phyloP scores from a whole-genome alignment of 2,888 invertebrate genomes.

The Tortrix viridana region DNA sequence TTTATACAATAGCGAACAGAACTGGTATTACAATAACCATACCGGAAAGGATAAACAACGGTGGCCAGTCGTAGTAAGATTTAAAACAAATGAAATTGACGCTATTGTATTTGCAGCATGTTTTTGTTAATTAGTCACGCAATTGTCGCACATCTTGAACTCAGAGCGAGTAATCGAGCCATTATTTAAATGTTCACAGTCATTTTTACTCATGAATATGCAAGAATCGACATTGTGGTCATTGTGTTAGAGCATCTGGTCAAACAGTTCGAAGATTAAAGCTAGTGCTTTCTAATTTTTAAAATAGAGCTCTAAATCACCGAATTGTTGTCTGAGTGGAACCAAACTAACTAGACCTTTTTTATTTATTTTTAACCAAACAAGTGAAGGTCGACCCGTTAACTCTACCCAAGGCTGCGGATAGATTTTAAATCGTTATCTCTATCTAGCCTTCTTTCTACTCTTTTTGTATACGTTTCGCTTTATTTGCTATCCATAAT shows the following conservation, averaged over 20 bases:
- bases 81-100: conserved; percentile 50
- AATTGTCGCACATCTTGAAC: conserved; percentile 40
- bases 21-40: conserved; percentile 23
- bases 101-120: conserved; percentile 49
- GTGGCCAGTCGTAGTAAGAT: conserved; percentile 37
- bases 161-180: conserved; percentile 22
- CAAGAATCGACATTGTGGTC: conserved; percentile 5
- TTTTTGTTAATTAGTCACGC: conserved; percentile 50
- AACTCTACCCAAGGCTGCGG: too few relatives aligned
- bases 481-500: too few relatives aligned
- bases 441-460: too few relatives aligned
- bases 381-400: too few relatives aligned
- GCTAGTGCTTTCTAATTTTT: too few relatives aligned
- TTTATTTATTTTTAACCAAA: too few relatives aligned
- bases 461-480: too few relatives aligned
- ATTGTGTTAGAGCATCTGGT: not conserved
- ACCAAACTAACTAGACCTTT: too few relatives aligned
- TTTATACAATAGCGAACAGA: conserved; percentile 6
- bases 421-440: too few relatives aligned
- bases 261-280: too few relatives aligned
- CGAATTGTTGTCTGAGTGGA: too few relatives aligned
- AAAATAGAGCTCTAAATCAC: too few relatives aligned
- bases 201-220: conserved; percentile 25
- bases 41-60: conserved; percentile 33
- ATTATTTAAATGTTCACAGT: conserved; percentile 34